Conservation (phyloP, 2,797 vertebrate genomes). For the Corythornis leucogaster region DNA sequence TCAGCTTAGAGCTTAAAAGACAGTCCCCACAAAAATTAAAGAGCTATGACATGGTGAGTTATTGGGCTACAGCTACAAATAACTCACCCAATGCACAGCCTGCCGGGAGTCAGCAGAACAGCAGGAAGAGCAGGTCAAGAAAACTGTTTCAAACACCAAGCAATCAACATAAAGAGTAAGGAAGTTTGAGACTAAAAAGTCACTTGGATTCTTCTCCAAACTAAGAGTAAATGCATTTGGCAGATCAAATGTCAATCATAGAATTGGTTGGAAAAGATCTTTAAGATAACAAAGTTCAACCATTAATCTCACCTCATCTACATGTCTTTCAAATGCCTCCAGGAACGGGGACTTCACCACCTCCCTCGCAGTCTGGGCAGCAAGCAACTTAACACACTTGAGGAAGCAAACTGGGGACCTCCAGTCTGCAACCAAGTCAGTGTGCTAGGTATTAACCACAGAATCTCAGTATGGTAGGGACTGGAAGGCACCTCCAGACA, state of each 20-base stretch:
- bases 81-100: background rate
- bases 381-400: background rate
- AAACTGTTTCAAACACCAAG: background rate
- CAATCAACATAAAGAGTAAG: background rate
- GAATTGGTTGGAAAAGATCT: too few relatives aligned
- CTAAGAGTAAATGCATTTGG: background rate
- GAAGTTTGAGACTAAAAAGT: background rate
- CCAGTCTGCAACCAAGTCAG: background rate
- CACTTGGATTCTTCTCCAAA: background rate
- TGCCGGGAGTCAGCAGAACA: background rate
- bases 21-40: background rate
- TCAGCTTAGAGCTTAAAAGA: background rate
- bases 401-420: background rate
- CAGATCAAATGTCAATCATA: background rate
- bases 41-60: constrained; percentile 3
- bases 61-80: background rate
- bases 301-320: too few relatives aligned
- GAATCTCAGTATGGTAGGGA: background rate
- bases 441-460: background rate
- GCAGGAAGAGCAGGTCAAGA: background rate
- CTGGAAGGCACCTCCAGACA: background rate
- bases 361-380: too few relatives aligned
- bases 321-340: too few relatives aligned
- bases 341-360: too few relatives aligned
- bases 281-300: too few relatives aligned